Evolutionary conservation across 64 coral and sea anemone genomes (phyloP).

Genomic region (Montipora foliosa): DNA sequence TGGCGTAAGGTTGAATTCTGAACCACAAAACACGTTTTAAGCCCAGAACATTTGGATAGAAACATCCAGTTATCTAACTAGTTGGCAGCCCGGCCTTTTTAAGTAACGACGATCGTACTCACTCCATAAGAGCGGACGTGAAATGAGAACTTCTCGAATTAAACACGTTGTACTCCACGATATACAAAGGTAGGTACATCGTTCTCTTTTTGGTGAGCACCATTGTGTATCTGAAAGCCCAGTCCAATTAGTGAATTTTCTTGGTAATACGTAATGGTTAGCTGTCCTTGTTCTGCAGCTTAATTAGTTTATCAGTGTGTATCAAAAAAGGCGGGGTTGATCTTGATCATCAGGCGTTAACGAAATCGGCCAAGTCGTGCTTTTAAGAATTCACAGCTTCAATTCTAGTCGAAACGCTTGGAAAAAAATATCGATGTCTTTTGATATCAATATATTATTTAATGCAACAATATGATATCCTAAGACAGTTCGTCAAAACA

Average conservation of each 20-base stretch:
- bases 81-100: too few relatives aligned
- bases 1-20: too few relatives aligned
- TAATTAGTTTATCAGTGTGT: constrained; percentile 38
- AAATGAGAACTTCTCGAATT: not conserved
- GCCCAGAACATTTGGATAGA: too few relatives aligned
- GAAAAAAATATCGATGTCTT: not conserved
- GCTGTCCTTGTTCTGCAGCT: constrained; percentile 22
- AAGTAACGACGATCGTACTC: too few relatives aligned
- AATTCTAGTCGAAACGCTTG: not conserved
- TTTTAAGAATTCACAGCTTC: not conserved
- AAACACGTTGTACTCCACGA: not conserved
- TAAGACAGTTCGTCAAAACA: not conserved
- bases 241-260: constrained; percentile 33
- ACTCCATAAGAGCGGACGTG: too few relatives aligned
- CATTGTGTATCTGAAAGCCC: not conserved
- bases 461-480: not conserved
- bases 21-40: too few relatives aligned
- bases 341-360: not conserved
- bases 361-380: not conserved
- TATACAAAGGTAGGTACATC: not conserved
- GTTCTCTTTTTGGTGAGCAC: not conserved
- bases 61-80: too few relatives aligned
- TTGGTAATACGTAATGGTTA: constrained; percentile 35
- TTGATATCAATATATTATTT: not conserved
- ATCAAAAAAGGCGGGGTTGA: not conserved